phyloP scores from a whole-genome alignment of 2,888 invertebrate genomes.

The Entomobrya proxima region DNA sequence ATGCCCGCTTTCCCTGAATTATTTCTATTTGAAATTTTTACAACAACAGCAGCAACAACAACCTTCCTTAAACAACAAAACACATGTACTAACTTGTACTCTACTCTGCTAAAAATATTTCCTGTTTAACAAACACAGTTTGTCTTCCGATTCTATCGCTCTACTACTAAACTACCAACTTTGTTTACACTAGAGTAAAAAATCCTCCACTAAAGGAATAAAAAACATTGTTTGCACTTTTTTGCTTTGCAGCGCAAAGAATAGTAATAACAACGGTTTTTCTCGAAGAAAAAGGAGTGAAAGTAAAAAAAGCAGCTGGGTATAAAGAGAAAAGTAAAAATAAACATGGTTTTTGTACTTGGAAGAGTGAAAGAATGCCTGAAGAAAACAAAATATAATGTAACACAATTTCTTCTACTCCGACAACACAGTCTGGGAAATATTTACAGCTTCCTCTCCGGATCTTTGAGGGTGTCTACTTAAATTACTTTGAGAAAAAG shows the following conservation, averaged over 20 bases:
- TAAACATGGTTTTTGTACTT: too few species aligned
- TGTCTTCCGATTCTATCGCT: too few species aligned
- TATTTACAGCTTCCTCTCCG: background rate
- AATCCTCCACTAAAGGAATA: too few species aligned
- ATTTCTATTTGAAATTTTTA: background rate
- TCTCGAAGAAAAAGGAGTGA: background rate
- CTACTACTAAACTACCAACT: too few species aligned
- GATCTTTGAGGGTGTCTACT: background rate
- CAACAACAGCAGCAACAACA: background rate
- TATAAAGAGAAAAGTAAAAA: background rate
- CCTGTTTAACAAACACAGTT: too few species aligned
- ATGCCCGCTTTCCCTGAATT: background rate
- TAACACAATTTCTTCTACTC: background rate
- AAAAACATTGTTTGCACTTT: background rate
- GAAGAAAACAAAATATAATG: background rate
- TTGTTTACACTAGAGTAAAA: too few species aligned
- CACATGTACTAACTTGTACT: too few species aligned
- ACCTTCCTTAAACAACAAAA: background rate
- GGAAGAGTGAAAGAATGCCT: background rate
- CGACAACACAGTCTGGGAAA: background rate
- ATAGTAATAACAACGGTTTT: too few species aligned
- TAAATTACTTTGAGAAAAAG: background rate
- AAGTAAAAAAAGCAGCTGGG: background rate
- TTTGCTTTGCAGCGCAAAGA: constrained; percentile 4
- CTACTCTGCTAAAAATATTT: too few species aligned